Conservation (phyloP, 2,113 vertebrate species). For the Blennius ocellaris region DNA sequence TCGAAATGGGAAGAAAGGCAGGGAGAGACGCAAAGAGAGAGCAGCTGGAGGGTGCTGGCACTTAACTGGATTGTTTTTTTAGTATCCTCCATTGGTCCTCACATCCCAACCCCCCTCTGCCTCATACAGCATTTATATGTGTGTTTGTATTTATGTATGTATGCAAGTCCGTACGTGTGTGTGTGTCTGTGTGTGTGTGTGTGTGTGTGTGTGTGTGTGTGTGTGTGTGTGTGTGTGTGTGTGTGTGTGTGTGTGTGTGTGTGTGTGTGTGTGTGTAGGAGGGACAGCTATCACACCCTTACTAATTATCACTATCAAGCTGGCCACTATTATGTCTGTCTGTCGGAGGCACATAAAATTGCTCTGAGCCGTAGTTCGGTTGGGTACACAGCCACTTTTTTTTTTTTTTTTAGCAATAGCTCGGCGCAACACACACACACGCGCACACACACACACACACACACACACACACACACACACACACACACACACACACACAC, state of each 20-base stretch:
- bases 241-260: conserved; percentile 8
- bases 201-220: conserved; percentile 9
- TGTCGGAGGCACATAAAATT: conserved; percentile 56
- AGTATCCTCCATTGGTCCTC: conserved; percentile 63
- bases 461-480: conserved; percentile 15
- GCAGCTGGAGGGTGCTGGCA: conserved; percentile 72
- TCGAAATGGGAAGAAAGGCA: conserved; percentile 22
- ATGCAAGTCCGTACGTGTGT: neutral
- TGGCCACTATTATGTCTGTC: conserved; percentile 61
- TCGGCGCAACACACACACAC: conserved; percentile 22
- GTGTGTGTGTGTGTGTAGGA: conserved; percentile 20
- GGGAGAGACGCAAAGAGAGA: conserved; percentile 42
- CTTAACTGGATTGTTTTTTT: conserved; percentile 77
- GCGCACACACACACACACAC: conserved; percentile 14
- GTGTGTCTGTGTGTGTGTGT: conserved; percentile 14
- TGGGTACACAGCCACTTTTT: conserved; percentile 15
- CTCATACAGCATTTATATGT: conserved; percentile 47
- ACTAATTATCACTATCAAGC: conserved; percentile 69
- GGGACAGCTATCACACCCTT: conserved; percentile 57
- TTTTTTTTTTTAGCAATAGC: conserved; percentile 40
- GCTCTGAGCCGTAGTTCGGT: conserved; percentile 19
- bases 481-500: conserved; percentile 13
- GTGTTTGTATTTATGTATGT: conserved; percentile 26
- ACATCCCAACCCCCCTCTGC: conserved; percentile 57
- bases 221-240: no score